Conservation (phyloP, 2,113 vertebrate genomes). For the Corydoras sp. region DNA sequence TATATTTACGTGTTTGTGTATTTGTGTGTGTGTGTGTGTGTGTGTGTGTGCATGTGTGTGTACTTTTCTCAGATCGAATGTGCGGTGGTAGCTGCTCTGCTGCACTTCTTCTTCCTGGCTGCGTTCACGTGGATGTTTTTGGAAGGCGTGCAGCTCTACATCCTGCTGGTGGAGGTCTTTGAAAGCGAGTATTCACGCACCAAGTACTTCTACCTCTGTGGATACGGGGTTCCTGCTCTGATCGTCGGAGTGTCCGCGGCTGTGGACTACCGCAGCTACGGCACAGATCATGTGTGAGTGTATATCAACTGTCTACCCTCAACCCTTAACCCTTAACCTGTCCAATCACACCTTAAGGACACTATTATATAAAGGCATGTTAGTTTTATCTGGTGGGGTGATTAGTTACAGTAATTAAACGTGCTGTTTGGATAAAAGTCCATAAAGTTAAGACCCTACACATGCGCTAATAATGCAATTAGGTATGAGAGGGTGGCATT, state of each 20-base stretch:
- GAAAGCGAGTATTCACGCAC: constrained; percentile 93
- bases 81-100: constrained; percentile 91
- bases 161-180: constrained; percentile 98
- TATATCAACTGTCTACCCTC: no score
- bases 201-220: constrained; percentile 94
- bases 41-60: no score
- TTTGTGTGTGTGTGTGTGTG: constrained; percentile 18
- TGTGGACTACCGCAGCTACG: constrained; percentile 94
- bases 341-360: no score
- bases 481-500: no score
- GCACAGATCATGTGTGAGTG: constrained; percentile 94
- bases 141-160: constrained; percentile 97
- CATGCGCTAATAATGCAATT: no score
- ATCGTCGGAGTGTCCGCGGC: constrained; percentile 93
- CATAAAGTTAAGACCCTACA: no score
- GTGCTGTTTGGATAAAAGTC: no score
- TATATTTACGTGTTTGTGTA: constrained; percentile 41
- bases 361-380: no score
- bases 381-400: no score
- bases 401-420: no score
- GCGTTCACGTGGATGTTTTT: constrained; percentile 99
- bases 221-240: constrained; percentile 91
- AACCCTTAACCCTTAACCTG: no score
- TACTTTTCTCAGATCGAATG: constrained; percentile 90
- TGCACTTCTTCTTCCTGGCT: constrained; percentile 98